Evolutionary conservation across 2,797 vertebrate species (phyloP).

Genomic region (Mastacembelus armatus): DNA sequence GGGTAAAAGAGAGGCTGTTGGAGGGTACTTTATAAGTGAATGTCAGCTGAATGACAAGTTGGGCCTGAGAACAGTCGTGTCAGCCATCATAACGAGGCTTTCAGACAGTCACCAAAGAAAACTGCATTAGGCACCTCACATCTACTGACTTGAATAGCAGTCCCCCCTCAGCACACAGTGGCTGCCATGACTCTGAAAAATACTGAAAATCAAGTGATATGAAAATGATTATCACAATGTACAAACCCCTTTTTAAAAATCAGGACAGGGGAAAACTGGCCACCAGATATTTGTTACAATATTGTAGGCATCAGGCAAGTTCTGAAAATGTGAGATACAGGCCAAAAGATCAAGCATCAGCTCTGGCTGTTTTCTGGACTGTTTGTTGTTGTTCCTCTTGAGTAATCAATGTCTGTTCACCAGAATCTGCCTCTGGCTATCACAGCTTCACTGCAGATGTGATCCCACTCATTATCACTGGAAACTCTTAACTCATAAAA

Average conservation of each 20-base stretch:
- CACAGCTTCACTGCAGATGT: constrained; percentile 62
- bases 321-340: constrained; percentile 18
- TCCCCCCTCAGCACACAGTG: background rate
- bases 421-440: constrained; percentile 60
- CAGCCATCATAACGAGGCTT: constrained; percentile 22
- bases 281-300: constrained; percentile 20
- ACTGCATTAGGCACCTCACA: constrained; percentile 40
- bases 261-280: constrained; percentile 8
- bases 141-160: constrained; percentile 34
- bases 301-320: constrained; percentile 15
- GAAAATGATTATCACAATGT: background rate
- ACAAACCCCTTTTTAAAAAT: too few species aligned
- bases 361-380: constrained; percentile 45
- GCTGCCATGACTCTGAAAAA: constrained; percentile 4
- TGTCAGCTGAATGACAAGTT: constrained; percentile 61
- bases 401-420: constrained; percentile 61
- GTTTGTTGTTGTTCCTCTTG: constrained; percentile 62
- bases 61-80: constrained; percentile 20
- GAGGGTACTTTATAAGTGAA: constrained; percentile 46
- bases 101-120: constrained; percentile 34
- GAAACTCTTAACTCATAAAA: constrained; percentile 59
- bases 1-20: constrained; percentile 11
- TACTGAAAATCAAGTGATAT: background rate
- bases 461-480: constrained; percentile 62
- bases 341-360: constrained; percentile 41